Percentiles rank a stretch among this genome's conserved stretches.
Conservation (phyloP, 92 coral and sea anemone species). For the Paramuricea clavata region DNA sequence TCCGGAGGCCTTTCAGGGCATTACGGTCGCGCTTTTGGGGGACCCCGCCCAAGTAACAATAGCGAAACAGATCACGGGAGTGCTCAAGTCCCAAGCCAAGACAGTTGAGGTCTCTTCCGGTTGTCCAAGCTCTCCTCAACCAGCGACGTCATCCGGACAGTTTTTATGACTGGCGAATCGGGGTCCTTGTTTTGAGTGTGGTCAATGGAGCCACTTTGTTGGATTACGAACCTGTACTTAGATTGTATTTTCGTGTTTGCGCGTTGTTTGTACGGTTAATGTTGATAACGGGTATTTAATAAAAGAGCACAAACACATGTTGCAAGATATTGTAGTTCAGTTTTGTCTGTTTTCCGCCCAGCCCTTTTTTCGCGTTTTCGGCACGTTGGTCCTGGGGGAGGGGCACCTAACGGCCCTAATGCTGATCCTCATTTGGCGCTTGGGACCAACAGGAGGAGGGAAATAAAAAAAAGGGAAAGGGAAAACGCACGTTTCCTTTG, state of each 20-base stretch:
- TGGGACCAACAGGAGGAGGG: too few species aligned
- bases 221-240: neutral
- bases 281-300: neutral
- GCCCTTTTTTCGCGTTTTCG: neutral
- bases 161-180: neutral
- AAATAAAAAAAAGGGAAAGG: too few species aligned
- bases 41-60: neutral
- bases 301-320: neutral
- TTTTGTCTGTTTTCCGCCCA: neutral
- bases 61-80: neutral
- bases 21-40: constrained; percentile 5
- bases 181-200: constrained; percentile 12
- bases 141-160: constrained; percentile 1
- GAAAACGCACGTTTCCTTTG: too few species aligned
- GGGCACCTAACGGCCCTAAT: too few species aligned
- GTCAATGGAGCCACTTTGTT: constrained; percentile 1
- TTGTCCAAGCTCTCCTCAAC: neutral
- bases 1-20: neutral
- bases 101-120: constrained; percentile 6
- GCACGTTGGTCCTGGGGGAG: neutral
- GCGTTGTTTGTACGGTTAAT: neutral
- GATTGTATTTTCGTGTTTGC: neutral
- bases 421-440: too few species aligned
- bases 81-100: constrained; percentile 22
- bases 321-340: neutral